Evolutionary conservation across 2,797 vertebrate species (phyloP).

Genomic region (Eleutherodactylus coqui): DNA sequence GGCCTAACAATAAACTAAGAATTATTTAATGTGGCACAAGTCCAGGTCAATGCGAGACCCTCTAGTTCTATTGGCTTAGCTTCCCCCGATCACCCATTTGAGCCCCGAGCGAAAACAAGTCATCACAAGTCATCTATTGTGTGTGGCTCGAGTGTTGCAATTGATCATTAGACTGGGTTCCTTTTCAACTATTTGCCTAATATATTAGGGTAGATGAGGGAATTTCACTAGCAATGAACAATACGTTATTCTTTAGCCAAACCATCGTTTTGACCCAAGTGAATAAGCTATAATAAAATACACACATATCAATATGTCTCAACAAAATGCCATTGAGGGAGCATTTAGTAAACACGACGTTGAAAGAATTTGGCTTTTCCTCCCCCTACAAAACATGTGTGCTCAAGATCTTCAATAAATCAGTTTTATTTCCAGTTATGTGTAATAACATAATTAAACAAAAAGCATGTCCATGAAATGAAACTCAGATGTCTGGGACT

Average conservation of each 20-base stretch:
- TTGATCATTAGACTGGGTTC: background rate
- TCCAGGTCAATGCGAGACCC: background rate
- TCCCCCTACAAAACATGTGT: constrained; percentile 43
- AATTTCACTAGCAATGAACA: constrained; percentile 29
- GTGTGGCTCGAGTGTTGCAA: background rate
- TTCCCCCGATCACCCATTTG: background rate
- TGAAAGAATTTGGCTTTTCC: constrained; percentile 54
- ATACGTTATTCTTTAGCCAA: constrained; percentile 20
- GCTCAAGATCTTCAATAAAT: constrained; percentile 56
- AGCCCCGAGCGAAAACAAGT: too few relatives aligned
- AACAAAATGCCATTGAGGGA: constrained; percentile 52
- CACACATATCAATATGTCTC: constrained; percentile 44
- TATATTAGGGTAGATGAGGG: background rate
- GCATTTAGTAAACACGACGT: constrained; percentile 50
- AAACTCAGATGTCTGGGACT: constrained; percentile 53
- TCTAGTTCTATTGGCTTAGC: too few relatives aligned
- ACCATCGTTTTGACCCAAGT: constrained; percentile 26
- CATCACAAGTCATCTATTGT: background rate
- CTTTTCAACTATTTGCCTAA: background rate
- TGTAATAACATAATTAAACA: constrained; percentile 59
- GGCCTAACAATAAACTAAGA: too few relatives aligned
- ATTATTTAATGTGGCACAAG: background rate
- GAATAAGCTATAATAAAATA: constrained; percentile 46
- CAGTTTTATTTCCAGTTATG: constrained; percentile 53
- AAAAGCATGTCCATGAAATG: constrained; percentile 59